Conservation (phyloP, 1,140 invertebrate genomes). For the Euura lappo region DNA sequence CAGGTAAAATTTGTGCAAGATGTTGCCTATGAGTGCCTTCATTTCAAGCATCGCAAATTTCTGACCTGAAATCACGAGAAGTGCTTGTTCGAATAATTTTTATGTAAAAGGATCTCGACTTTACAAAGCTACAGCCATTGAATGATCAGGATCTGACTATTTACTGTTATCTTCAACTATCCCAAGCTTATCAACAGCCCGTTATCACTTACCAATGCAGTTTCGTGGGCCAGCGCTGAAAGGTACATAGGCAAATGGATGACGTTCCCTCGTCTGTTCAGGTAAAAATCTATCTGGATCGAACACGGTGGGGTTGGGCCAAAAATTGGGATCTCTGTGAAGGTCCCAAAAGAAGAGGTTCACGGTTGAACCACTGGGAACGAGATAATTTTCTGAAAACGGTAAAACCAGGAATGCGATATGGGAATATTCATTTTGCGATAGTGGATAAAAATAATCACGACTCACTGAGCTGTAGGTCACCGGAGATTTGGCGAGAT, state of each 20-base stretch:
- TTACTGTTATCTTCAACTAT: constrained; percentile 61
- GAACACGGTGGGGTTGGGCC: no score
- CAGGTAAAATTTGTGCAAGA: constrained; percentile 62
- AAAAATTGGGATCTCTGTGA: constrained; percentile 69
- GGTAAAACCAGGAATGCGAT: background rate
- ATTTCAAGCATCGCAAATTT: constrained; percentile 82
- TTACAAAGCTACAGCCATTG: no score
- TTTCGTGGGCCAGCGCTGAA: no score
- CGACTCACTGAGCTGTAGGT: constrained; percentile 22
- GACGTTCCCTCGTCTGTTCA: no score
- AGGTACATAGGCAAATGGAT: no score
- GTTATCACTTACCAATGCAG: no score
- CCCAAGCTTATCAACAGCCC: constrained; percentile 72
- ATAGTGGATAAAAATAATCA: constrained; percentile 48
- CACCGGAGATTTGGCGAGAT: constrained; percentile 54
- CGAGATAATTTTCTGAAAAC: constrained; percentile 34
- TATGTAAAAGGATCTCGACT: no score
- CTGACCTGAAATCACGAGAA: constrained; percentile 64
- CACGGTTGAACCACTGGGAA: constrained; percentile 56
- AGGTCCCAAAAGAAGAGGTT: constrained; percentile 63
- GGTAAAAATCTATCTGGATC: no score
- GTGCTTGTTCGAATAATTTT: no score
- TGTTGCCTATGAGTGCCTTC: constrained; percentile 62
- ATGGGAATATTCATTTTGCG: constrained; percentile 68
- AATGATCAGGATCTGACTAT: background rate